phyloP scores from a whole-genome alignment of 37 sponge, comb jelly and placozoan species.

The Geodia barretti region DNA sequence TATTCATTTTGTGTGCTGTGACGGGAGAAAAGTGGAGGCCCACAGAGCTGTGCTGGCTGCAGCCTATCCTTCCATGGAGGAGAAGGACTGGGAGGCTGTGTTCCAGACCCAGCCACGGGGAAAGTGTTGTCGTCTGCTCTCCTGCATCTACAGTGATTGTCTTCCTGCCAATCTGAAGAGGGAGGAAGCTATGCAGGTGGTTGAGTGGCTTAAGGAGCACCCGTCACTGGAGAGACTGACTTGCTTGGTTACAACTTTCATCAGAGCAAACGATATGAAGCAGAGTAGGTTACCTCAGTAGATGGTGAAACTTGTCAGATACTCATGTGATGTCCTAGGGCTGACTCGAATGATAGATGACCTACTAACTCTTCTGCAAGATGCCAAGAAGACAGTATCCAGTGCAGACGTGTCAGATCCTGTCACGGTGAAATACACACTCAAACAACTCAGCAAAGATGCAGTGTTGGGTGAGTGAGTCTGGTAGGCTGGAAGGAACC shows the following conservation, averaged over 20 bases:
- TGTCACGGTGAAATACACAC: slow-evolving; percentile 51
- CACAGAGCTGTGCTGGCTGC: slow-evolving; percentile 36
- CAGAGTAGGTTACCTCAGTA: slow-evolving; percentile 28
- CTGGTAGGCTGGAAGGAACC: not conserved
- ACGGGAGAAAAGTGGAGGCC: slow-evolving; percentile 23
- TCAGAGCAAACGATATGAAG: slow-evolving; percentile 45
- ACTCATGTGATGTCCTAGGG: not conserved
- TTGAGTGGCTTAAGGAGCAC: not conserved
- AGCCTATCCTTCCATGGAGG: slow-evolving; percentile 19
- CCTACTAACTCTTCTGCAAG: slow-evolving; percentile 28
- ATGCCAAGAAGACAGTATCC: slow-evolving; percentile 22
- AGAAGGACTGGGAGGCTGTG: slow-evolving; percentile 51
- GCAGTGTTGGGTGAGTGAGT: slow-evolving; percentile 48
- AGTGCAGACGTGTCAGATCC: slow-evolving; percentile 46
- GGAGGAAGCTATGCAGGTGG: slow-evolving; percentile 32
- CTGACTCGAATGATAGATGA: slow-evolving; percentile 50
- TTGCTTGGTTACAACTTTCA: slow-evolving; percentile 36
- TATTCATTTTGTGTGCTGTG: slow-evolving; percentile 20
- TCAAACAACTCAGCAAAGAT: slow-evolving; percentile 65
- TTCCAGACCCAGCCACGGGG: slow-evolving; percentile 13
- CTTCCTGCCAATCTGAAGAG: slow-evolving; percentile 25
- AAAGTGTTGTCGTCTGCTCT: not conserved
- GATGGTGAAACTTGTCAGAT: not conserved
- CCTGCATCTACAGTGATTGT: slow-evolving; percentile 25
- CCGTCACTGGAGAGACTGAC: slow-evolving; percentile 33